These are phyloP conservation scores for Caerostris extrusa DNA, from an alignment of 1,140 invertebrate genomes.

Conservation along the genomic window DNA sequence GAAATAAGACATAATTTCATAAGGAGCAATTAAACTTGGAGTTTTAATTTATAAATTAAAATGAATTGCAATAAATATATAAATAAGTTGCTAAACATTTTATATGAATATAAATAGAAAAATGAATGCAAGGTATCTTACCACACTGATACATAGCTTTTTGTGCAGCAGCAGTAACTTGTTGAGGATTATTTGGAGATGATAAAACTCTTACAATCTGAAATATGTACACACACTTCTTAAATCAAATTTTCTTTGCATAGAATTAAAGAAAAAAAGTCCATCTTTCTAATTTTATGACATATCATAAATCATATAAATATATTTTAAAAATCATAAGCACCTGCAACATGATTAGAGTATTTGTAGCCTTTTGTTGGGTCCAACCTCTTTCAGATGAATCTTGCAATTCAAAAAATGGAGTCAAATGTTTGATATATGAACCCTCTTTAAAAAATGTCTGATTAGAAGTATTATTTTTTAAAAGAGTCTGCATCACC, in stretches of 20 bases:
- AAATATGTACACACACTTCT: slow-evolving; percentile 65
- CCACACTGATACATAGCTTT: slow-evolving; percentile 92
- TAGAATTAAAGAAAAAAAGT: too few relatives aligned
- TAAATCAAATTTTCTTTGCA: neutral
- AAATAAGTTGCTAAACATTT: too few relatives aligned
- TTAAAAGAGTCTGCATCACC: slow-evolving; percentile 96
- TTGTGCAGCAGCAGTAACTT: slow-evolving; percentile 91
- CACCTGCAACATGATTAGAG: slow-evolving; percentile 93
- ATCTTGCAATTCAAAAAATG: slow-evolving; percentile 91
- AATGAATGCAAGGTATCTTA: slow-evolving; percentile 77
- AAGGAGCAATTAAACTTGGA: too few relatives aligned
- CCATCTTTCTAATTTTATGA: too few relatives aligned
- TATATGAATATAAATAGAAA: too few relatives aligned
- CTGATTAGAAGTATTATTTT: slow-evolving; percentile 98
- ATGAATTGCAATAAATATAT: too few relatives aligned
- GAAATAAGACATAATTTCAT: too few relatives aligned
- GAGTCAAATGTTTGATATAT: slow-evolving; percentile 92
- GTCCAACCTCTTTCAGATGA: slow-evolving; percentile 89
- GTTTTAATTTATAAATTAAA: too few relatives aligned
- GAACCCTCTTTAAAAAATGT: slow-evolving; percentile 98
- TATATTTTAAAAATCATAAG: too few relatives aligned
- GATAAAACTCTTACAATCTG: slow-evolving; percentile 92
- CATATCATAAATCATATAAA: too few relatives aligned
- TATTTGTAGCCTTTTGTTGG: slow-evolving; percentile 96
- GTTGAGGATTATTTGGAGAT: slow-evolving; percentile 92